These are phyloP conservation scores for Plagiodera versicolora DNA, from an alignment of 2,888 invertebrate genomes.

Conservation along the genomic window DNA sequence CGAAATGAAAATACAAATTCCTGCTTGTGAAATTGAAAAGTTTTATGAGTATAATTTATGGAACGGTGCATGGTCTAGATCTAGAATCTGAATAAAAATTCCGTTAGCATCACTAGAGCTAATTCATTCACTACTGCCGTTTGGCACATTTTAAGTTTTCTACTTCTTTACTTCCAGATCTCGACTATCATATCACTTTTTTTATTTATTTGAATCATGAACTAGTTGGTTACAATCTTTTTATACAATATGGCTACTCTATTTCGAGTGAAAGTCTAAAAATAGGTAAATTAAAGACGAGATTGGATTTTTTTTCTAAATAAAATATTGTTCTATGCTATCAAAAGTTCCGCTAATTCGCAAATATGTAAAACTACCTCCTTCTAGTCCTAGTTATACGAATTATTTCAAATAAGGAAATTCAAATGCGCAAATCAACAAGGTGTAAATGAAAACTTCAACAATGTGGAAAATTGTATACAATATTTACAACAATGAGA, in stretches of 20 bases:
- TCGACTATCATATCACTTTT: slow-evolving; percentile 29
- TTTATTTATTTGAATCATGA: slow-evolving; percentile 18
- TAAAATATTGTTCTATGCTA: slow-evolving; percentile 16
- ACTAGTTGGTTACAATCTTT: slow-evolving; percentile 23
- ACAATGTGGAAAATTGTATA: slow-evolving; percentile 33
- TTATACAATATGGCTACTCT: slow-evolving; percentile 23
- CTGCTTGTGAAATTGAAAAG: not conserved
- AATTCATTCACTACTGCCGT: slow-evolving; percentile 47
- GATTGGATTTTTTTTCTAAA: slow-evolving; percentile 1
- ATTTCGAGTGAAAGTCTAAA: slow-evolving; percentile 1
- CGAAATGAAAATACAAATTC: no score
- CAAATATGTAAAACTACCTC: slow-evolving; percentile 19
- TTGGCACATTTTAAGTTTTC: slow-evolving; percentile 42
- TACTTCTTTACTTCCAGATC: slow-evolving; percentile 29
- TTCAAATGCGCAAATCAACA: slow-evolving; percentile 34
- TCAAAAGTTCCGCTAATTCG: slow-evolving; percentile 17
- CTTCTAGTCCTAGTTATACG: slow-evolving; percentile 25
- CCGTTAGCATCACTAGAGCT: slow-evolving; percentile 35
- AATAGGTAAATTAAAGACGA: not conserved
- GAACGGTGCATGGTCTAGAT: not conserved
- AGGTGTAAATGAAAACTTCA: slow-evolving; percentile 34
- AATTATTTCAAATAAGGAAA: slow-evolving; percentile 26
- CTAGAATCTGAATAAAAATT: not conserved
- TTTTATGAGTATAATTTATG: not conserved
- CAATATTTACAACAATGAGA: slow-evolving; percentile 35